Conservation (phyloP, 2,888 invertebrate genomes). For the Periphyllus acericola region DNA sequence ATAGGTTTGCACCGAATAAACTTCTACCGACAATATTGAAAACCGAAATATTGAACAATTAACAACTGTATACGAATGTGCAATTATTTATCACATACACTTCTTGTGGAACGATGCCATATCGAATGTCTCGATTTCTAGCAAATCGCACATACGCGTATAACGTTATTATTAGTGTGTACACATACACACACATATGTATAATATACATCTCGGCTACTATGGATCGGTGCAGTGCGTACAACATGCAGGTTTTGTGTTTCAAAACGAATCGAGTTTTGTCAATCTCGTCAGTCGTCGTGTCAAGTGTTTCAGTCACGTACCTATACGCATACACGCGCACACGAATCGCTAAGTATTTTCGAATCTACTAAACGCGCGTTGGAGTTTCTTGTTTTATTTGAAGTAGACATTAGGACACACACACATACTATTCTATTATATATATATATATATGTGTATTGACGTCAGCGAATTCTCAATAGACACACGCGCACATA, state of each 20-base stretch:
- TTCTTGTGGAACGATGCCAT: neutral
- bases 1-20: neutral
- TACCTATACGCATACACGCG: neutral
- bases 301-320: slow-evolving; percentile 1
- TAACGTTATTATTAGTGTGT: neutral
- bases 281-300: neutral
- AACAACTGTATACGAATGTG: neutral
- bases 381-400: neutral
- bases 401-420: slow-evolving; percentile 13
- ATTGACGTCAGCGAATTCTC: slow-evolving; percentile 15
- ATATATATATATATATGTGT: too few species aligned
- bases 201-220: neutral
- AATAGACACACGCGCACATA: neutral
- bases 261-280: neutral
- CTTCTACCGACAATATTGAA: neutral
- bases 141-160: neutral
- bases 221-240: neutral
- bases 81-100: neutral
- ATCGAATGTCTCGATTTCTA: neutral
- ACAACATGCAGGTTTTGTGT: neutral
- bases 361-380: neutral
- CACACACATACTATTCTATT: too few species aligned
- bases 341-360: neutral
- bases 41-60: neutral
- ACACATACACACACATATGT: too few species aligned